Evolutionary conservation across 2,888 invertebrate species (phyloP), one percentile per base, ranked within the genome.

Genomic region (Sepiola atlantica): DNA sequence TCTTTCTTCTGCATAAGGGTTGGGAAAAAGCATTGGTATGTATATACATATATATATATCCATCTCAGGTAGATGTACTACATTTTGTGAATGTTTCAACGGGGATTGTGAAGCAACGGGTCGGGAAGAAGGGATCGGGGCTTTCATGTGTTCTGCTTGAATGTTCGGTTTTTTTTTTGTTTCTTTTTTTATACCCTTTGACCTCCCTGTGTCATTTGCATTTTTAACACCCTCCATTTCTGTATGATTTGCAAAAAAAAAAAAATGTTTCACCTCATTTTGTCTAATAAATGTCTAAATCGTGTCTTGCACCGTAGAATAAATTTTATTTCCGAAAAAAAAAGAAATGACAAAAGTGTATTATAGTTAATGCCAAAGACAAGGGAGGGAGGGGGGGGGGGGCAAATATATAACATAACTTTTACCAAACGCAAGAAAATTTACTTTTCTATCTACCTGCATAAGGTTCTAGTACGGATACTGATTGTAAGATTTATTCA

Each of bases 1-100:
- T 77, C 12, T 77, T 32, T n/a, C n/a, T n/a, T 77, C n/a, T n/a
- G 32, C n/a, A n/a, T 77, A 77, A 77, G 77, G 77, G 77, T 77
- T 77, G 77, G 77, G 77, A 77, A 77, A 77, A 77, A 77, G 32
- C 77, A 77, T 77, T 77, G 77, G 77, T 77, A 77, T 77, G 77
- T 77, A 77, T 77, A n/a, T 77, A n/a, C 32, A n/a, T 77, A 32
- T 77, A 77, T 77, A 77, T 77, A n/a, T n/a, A n/a, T 32, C 77
- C 77, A 55, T 92, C 92, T 28, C 92, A 55, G 92, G 45, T 92
- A 54, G 45, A 28, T 54, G 45, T 92, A 55, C 28, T 20, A 92
- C 4, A 20, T 45, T 54, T 55, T 54, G 92, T 45, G 92, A 35
- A 92, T 45, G 92, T 92, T 45, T 45, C 45, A 45, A 92, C 32